Evolutionary conservation across 2,797 vertebrate genomes (phyloP).

Genomic region (Ptychadena robeensis): DNA sequence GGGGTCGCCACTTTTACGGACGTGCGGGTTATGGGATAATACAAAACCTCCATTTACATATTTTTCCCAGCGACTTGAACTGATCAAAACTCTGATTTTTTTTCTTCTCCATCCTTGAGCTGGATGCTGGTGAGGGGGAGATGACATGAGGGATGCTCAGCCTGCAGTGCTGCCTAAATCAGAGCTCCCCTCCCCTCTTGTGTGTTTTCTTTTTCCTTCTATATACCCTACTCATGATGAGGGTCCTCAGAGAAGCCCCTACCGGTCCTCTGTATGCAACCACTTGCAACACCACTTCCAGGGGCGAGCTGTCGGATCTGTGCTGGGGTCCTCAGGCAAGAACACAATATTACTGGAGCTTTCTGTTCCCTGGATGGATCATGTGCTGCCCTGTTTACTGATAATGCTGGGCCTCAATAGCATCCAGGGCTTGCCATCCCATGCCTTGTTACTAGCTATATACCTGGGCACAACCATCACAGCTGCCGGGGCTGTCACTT

Average conservation of each 20-base stretch:
- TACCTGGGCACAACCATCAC: too few relatives aligned
- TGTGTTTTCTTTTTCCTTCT: background rate
- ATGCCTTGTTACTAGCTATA: too few relatives aligned
- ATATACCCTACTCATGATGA: slow-evolving; percentile 11
- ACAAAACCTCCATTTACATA: slow-evolving; percentile 67
- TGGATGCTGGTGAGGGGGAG: slow-evolving; percentile 33
- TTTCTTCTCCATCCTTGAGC: background rate
- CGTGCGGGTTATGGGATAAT: slow-evolving; percentile 70
- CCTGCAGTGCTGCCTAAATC: slow-evolving; percentile 50
- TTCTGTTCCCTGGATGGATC: too few relatives aligned
- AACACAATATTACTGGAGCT: too few relatives aligned
- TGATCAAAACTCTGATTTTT: slow-evolving; percentile 55
- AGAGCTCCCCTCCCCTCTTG: background rate
- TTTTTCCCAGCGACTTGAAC: slow-evolving; percentile 67
- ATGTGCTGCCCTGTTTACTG: too few relatives aligned
- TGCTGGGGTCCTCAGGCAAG: too few relatives aligned
- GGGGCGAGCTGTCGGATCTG: too few relatives aligned
- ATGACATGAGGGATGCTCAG: background rate
- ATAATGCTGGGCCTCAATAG: too few relatives aligned
- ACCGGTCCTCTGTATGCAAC: background rate
- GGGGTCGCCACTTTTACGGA: slow-evolving; percentile 64
- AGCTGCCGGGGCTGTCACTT: too few relatives aligned
- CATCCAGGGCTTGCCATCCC: too few relatives aligned
- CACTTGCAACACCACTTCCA: background rate
- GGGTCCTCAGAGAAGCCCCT: slow-evolving; percentile 9